Conservation (phyloP, 2,113 vertebrate genomes). For the Hucho hucho region DNA sequence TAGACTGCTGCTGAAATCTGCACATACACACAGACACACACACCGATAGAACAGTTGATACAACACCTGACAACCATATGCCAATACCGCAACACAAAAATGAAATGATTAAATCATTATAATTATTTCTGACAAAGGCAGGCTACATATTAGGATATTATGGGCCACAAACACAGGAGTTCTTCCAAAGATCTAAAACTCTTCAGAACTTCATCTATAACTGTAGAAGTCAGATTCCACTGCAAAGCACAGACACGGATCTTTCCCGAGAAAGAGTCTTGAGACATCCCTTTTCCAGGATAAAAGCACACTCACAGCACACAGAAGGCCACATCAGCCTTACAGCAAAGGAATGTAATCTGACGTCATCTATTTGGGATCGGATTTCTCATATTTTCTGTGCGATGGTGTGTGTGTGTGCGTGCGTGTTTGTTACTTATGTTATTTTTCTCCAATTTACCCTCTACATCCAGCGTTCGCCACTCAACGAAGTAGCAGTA, state of each 20-base stretch:
- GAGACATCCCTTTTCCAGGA: constrained; percentile 24
- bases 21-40: constrained; percentile 11
- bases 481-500: constrained; percentile 23
- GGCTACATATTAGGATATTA: too few species aligned
- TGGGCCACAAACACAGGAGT: too few species aligned
- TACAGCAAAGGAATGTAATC: constrained; percentile 66
- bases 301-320: constrained; percentile 7
- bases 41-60: not conserved
- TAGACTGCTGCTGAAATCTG: not conserved
- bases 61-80: not conserved
- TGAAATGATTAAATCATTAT: too few species aligned
- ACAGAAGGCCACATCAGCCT: constrained; percentile 64
- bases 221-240: too few species aligned
- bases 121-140: too few species aligned
- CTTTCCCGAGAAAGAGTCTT: constrained; percentile 9
- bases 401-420: not conserved
- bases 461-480: constrained; percentile 50
- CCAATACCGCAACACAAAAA: not conserved
- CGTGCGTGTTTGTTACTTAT: constrained; percentile 22
- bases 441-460: constrained; percentile 44
- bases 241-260: not conserved
- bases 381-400: constrained; percentile 57
- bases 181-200: not conserved
- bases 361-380: constrained; percentile 74
- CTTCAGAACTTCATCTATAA: too few species aligned